Evolutionary conservation across 2,113 vertebrate species (phyloP).

Genomic region (Microtus oregoni): DNA sequence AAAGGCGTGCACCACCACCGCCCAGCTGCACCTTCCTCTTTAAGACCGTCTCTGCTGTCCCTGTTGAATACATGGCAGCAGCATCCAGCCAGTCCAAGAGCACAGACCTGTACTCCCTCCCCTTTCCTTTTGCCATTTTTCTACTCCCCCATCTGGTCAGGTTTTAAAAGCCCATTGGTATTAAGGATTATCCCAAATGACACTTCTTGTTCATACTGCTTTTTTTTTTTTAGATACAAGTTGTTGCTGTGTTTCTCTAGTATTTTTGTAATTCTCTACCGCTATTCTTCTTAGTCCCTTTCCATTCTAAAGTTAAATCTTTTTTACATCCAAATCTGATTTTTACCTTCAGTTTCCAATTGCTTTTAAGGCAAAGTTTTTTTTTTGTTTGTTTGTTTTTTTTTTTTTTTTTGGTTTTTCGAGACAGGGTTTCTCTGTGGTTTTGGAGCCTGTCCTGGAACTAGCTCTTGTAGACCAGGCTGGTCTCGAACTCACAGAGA

Average conservation of each 20-base stretch:
- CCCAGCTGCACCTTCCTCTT: background rate
- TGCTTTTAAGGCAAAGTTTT: constrained; percentile 23
- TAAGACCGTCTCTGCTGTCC: background rate
- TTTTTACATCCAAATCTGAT: constrained; percentile 33
- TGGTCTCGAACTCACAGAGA: too few relatives aligned
- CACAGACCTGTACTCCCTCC: background rate
- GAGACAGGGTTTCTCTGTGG: too few relatives aligned
- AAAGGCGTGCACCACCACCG: too few relatives aligned
- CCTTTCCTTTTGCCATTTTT: background rate
- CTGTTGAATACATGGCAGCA: background rate
- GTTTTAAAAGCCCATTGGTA: background rate
- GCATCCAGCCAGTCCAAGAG: background rate
- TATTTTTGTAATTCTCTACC: background rate
- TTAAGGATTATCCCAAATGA: background rate
- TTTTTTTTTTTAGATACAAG: background rate
- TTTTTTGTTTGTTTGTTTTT: too few relatives aligned
- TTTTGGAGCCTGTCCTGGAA: too few relatives aligned
- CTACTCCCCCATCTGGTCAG: background rate
- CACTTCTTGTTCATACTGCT: background rate
- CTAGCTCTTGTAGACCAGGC: too few relatives aligned
- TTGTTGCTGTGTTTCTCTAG: background rate
- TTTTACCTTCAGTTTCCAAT: background rate
- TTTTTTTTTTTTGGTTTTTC: too few relatives aligned
- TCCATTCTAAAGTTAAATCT: constrained; percentile 22
- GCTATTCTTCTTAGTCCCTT: background rate